These are phyloP conservation scores for Heloderma charlesbogerti DNA, from an alignment of 2,113 vertebrate species.

Conservation along the genomic window DNA sequence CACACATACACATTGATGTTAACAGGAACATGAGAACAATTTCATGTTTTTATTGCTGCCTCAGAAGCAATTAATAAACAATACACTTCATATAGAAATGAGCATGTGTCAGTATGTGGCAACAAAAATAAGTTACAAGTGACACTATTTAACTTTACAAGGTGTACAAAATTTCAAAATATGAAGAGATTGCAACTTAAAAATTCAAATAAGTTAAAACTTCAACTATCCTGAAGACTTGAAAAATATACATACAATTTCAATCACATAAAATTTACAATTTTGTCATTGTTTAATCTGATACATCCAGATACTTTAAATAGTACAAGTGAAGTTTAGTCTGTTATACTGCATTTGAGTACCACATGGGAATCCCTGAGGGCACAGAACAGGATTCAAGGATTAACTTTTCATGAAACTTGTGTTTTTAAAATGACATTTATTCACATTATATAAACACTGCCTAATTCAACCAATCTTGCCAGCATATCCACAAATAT, in stretches of 20 bases:
- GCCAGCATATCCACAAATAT: slow-evolving; percentile 35
- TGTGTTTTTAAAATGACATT: slow-evolving; percentile 41
- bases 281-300: slow-evolving; percentile 67
- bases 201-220: slow-evolving; percentile 78
- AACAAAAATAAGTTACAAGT: slow-evolving; percentile 79
- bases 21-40: slow-evolving; percentile 69
- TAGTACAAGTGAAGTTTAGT: slow-evolving; percentile 60
- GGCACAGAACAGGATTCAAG: slow-evolving; percentile 72
- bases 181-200: slow-evolving; percentile 76
- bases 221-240: slow-evolving; percentile 70
- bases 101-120: slow-evolving; percentile 75
- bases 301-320: slow-evolving; percentile 65
- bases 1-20: slow-evolving; percentile 39
- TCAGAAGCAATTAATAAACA: slow-evolving; percentile 79
- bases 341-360: slow-evolving; percentile 60
- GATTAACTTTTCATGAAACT: slow-evolving; percentile 52
- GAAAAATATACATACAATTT: slow-evolving; percentile 73
- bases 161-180: slow-evolving; percentile 77
- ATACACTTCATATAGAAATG: slow-evolving; percentile 80
- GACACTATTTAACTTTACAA: slow-evolving; percentile 78
- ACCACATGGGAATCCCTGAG: slow-evolving; percentile 72
- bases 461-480: slow-evolving; percentile 51
- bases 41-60: slow-evolving; percentile 78
- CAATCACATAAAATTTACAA: slow-evolving; percentile 69
- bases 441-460: slow-evolving; percentile 40